Conservation (phyloP, 2,797 vertebrate species). For the Capromys pilorides region DNA sequence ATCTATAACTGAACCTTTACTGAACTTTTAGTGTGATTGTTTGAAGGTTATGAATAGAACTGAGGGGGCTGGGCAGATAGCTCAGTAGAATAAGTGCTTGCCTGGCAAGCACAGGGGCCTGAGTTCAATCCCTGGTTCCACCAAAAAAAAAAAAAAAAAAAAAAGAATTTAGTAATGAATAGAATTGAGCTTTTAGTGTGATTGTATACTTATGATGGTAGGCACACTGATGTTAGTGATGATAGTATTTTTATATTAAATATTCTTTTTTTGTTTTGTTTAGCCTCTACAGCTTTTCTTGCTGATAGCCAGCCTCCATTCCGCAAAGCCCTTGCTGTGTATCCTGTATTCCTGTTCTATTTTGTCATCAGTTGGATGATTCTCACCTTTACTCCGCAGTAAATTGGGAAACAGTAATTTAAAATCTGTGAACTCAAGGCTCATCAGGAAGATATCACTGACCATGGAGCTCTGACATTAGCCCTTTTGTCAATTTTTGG, state of each 20-base stretch:
- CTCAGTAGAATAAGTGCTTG: too few relatives aligned
- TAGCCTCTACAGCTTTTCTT: slow-evolving; percentile 97
- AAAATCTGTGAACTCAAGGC: slow-evolving; percentile 45
- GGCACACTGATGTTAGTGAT: slow-evolving; percentile 33
- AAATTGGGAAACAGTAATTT: slow-evolving; percentile 64
- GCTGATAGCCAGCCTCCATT: slow-evolving; percentile 95
- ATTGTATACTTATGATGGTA: slow-evolving; percentile 4
- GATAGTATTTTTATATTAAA: slow-evolving; percentile 39
- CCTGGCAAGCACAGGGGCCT: too few relatives aligned
- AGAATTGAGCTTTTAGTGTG: slow-evolving; percentile 18
- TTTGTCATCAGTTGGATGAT: slow-evolving; percentile 99
- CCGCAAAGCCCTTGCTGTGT: slow-evolving; percentile 95
- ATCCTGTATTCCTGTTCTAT: slow-evolving; percentile 98
- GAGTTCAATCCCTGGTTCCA: too few relatives aligned
- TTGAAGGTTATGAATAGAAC: background rate
- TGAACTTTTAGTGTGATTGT: slow-evolving; percentile 29
- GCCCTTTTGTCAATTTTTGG: slow-evolving; percentile 68
- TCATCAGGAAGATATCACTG: slow-evolving; percentile 66
- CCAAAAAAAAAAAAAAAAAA: too few relatives aligned
- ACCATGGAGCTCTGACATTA: slow-evolving; percentile 72
- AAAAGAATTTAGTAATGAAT: too few relatives aligned
- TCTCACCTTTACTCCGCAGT: slow-evolving; percentile 92
- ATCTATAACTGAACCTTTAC: background rate
- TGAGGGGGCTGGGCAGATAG: too few relatives aligned
- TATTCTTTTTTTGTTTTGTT: slow-evolving; percentile 65